Evolutionary conservation across 1,140 invertebrate genomes (phyloP).

Genomic region (Meloidogyne exigua): DNA sequence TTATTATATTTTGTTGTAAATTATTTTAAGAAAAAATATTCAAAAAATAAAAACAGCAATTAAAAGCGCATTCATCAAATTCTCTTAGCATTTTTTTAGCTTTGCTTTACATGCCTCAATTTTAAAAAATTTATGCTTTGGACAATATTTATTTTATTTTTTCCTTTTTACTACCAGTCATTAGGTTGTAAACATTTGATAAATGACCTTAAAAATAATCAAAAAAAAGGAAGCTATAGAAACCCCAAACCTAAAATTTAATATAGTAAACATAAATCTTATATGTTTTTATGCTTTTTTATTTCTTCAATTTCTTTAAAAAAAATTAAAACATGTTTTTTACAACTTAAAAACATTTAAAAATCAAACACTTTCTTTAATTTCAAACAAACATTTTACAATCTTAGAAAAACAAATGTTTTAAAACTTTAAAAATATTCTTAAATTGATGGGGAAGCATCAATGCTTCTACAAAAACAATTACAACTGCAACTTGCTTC

Average conservation of each 20-base stretch:
- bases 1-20: background rate
- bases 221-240: background rate
- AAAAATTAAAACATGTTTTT: too few relatives aligned
- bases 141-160: background rate
- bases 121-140: background rate
- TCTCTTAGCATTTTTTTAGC: background rate
- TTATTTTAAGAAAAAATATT: background rate
- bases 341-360: too few relatives aligned
- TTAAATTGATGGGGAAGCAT: background rate
- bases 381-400: too few relatives aligned
- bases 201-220: constrained; percentile 2
- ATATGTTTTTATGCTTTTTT: background rate
- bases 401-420: background rate
- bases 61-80: constrained; percentile 32
- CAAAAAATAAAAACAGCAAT: background rate
- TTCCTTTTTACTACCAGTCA: background rate
- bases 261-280: background rate
- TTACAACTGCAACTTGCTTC: background rate
- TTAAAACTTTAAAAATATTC: background rate
- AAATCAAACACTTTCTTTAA: too few relatives aligned
- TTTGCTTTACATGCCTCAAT: constrained; percentile 12
- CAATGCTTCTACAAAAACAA: background rate
- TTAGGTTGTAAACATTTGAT: background rate
- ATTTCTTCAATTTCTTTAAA: too few relatives aligned
- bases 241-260: constrained; percentile 4